Percentiles rank a stretch among this genome's conserved stretches.
Evolutionary conservation across 2,888 invertebrate species (phyloP).

Genomic region (Volucella inanis): DNA sequence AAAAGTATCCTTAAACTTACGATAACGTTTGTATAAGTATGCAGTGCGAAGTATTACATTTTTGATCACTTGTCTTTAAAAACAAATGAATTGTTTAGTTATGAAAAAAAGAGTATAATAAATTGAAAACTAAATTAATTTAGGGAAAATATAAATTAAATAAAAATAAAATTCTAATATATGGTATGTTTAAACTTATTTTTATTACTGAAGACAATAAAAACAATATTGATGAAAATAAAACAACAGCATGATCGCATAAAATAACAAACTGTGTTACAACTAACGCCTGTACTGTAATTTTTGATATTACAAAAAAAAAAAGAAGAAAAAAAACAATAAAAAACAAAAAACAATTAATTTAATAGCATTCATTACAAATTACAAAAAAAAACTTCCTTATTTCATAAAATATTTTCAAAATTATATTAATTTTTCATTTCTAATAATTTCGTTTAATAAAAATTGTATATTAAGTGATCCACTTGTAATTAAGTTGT

Average conservation of each 20-base stretch:
- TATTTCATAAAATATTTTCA: constrained; percentile 46
- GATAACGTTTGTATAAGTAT: constrained; percentile 2
- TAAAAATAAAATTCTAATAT: constrained; percentile 23
- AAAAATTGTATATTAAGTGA: constrained; percentile 48
- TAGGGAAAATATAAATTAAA: constrained; percentile 17
- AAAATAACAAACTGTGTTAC: constrained; percentile 70
- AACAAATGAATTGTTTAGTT: neutral
- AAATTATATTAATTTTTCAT: constrained; percentile 47
- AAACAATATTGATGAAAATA: constrained; percentile 60
- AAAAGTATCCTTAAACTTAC: constrained; percentile 23
- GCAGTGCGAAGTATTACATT: no score
- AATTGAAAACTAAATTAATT: constrained; percentile 13
- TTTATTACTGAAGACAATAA: constrained; percentile 70
- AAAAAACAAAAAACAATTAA: constrained; percentile 19
- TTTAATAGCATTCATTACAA: constrained; percentile 4
- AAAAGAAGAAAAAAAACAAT: constrained; percentile 22
- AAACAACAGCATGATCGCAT: constrained; percentile 54
- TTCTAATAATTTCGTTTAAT: constrained; percentile 46
- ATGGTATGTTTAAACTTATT: constrained; percentile 41
- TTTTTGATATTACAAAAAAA: constrained; percentile 41
- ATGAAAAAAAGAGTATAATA: neutral
- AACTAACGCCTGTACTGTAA: constrained; percentile 64
- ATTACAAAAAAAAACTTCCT: constrained; percentile 38
- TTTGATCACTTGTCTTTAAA: no score
- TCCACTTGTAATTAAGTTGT: constrained; percentile 50